Base-by-base conservation (phyloP, 2,888 invertebrate species). In the Stenodera caucasica region DNA sequence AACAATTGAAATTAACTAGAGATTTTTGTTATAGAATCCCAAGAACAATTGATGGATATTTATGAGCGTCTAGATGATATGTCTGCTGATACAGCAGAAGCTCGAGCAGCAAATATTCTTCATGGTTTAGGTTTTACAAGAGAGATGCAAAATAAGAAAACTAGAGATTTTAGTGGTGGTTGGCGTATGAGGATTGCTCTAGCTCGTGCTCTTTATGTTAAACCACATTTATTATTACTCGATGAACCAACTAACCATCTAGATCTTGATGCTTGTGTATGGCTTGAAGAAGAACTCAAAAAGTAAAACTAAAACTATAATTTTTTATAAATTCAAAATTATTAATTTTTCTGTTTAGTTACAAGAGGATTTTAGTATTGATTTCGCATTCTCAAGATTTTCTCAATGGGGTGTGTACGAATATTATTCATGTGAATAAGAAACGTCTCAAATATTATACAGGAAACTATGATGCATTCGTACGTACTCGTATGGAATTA, bases 361-460 rank as follows among this genome's bases (percentile, higher is more conserved):
- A 99, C 81, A 97, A 96, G 81, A 87, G 98, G 72, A 98, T 98
- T 80, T 84, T 99, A 74, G 94, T 99, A 64, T 87, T 99, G 67
- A 96, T 99, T 72, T 99, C 99, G 1, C 99, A 99, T 83, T 99
- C 99, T 3, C 99, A 99, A 84, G 95, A 99, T 87, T 99, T 99
- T 82, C 84, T 99, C 72, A 99, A 99, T 79, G 98, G 98, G 61
- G 96, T 99, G 59, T 94, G 94, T 80, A 94, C 93, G 8, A 98
- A 98, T 80, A 97, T 98, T 63, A 89, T 99, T 70, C 98, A 99
- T 81, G 88, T 99, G 82, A 90, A 93, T 77, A 91, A 96, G 80
- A 92, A 92, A 72, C 90, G 92, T 65, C 86, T 99, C 49, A 95
- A 96, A 78, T 96, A 96, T 82, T 99, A 93, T 81, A 94, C 95